Base-by-base conservation (phyloP, 92 coral and sea anemone species). In the Zoanthus solanderi region DNA sequence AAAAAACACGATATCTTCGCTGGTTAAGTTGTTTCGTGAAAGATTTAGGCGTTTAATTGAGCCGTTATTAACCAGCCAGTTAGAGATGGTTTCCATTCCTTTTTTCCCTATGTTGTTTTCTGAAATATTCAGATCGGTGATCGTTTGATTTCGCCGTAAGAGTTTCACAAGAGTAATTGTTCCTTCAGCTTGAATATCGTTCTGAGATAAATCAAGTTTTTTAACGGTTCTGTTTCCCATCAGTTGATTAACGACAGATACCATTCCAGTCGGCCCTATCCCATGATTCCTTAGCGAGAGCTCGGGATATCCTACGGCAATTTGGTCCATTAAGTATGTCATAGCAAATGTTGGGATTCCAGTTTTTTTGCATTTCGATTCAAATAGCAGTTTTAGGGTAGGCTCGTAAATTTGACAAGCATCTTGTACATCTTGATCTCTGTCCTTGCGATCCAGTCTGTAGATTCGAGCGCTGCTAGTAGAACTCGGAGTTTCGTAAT, bases 231-330 rank as follows among this genome's bases (percentile, higher is more conserved):
- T 45, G 83, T 96, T 95, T 87, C 94, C 89, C 87, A 90, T 91
- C 93, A 96, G 90, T 88, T 92, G 90, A 50, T 93, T 94, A 34
- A 92, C 84, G 30, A 96, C 92, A 2, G 98, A 96, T 32, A 88
- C 88, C 37, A 98, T 92, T 16, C 98, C 98, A 15, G 87, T 78
- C 10, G 95, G 91, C 6, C 98, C 98, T 84, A 96, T 92, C 89
- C 98, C 98, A 87, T 87, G 95, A 95, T 96, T 96, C 83, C 98
- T 87, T 88, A 96, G 83, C 48, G 90, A 87, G 56, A 96, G 31
- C 67, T 95, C 95, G 12, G 93, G 67, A 71, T 89, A 96, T 48
- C 94, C 94, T 83, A 92, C 89, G 56, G 95, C 83, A 74, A 96
- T 87, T 71, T 78, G 89, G 50, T 96, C 94, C 53, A 93, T 91